A percentile compares a stretch with the other conserved stretches of the same genome.
Evolutionary conservation across 2,888 invertebrate species (phyloP).

Genomic region (Heteropelma amictum): DNA sequence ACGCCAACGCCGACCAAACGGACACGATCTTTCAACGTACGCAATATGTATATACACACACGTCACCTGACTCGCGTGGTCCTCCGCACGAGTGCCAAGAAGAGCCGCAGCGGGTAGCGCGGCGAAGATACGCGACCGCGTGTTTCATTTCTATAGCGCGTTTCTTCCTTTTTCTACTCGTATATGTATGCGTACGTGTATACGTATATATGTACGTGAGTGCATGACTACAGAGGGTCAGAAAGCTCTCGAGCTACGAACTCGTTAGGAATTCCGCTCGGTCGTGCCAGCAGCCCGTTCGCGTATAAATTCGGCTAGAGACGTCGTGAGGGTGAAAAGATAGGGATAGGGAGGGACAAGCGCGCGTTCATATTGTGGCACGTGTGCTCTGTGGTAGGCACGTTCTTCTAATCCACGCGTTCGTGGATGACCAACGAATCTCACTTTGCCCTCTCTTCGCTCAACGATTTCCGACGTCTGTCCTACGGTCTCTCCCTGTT

Average conservation of each 20-base stretch:
- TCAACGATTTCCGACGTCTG: constrained; percentile 40
- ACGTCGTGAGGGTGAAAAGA: constrained; percentile 4
- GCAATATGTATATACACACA: neutral
- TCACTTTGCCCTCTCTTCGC: constrained; percentile 22
- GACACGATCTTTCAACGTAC: neutral
- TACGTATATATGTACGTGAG: neutral
- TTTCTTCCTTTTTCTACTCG: neutral
- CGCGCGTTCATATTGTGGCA: constrained; percentile 54
- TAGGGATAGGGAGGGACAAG: constrained; percentile 1
- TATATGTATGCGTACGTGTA: neutral
- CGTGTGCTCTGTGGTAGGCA: constrained; percentile 67
- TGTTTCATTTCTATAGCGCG: neutral
- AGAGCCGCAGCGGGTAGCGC: neutral
- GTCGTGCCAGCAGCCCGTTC: constrained; percentile 61
- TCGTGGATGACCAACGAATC: constrained; percentile 56
- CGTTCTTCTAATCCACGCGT: constrained; percentile 70
- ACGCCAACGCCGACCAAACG: constrained; percentile 17
- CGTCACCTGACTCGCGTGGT: neutral
- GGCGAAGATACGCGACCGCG: neutral
- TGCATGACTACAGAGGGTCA: constrained; percentile 7
- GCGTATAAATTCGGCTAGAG: constrained; percentile 70
- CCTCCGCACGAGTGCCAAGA: neutral
- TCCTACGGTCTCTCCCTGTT: neutral
- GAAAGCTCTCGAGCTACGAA: constrained; percentile 50
- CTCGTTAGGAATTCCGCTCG: constrained; percentile 73